Conservation (phyloP, 1,140 invertebrate species). For the Octopus sinensis region DNA sequence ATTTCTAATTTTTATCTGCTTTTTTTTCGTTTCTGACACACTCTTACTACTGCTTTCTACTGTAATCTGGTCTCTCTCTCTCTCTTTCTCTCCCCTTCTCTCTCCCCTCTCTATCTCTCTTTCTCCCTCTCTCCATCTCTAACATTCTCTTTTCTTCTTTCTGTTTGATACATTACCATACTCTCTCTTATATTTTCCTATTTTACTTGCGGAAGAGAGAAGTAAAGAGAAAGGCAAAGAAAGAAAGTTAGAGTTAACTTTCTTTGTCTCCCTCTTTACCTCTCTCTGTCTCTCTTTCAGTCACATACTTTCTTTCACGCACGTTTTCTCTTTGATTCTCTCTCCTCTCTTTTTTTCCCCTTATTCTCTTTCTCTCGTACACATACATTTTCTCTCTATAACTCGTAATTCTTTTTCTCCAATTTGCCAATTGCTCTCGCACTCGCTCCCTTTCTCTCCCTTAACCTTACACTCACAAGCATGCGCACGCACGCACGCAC, state of each 20-base stretch:
- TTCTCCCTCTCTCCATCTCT: conserved; percentile 18
- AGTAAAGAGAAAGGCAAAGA: no score
- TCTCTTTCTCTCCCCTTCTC: conserved; percentile 20
- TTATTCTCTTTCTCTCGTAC: neutral
- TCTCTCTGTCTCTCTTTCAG: conserved; percentile 18
- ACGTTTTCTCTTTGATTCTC: neutral
- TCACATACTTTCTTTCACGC: no score
- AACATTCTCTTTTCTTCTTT: conserved; percentile 17
- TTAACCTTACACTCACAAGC: no score
- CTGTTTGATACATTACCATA: neutral
- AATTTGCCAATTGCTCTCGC: neutral
- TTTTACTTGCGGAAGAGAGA: no score
- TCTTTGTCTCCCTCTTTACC: conserved; percentile 22
- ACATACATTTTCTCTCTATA: conserved; percentile 14
- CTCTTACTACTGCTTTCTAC: conserved; percentile 14
- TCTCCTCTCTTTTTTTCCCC: neutral
- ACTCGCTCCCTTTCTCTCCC: neutral
- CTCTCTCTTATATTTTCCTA: no score
- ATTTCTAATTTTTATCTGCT: conserved; percentile 20
- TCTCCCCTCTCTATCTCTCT: conserved; percentile 15
- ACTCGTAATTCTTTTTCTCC: neutral
- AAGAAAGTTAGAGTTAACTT: no score
- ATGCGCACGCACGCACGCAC: neutral
- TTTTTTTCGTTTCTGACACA: conserved; percentile 18
- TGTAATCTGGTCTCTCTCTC: conserved; percentile 7